Conservation (phyloP, 2,888 invertebrate species). For the Clivina fossor region DNA sequence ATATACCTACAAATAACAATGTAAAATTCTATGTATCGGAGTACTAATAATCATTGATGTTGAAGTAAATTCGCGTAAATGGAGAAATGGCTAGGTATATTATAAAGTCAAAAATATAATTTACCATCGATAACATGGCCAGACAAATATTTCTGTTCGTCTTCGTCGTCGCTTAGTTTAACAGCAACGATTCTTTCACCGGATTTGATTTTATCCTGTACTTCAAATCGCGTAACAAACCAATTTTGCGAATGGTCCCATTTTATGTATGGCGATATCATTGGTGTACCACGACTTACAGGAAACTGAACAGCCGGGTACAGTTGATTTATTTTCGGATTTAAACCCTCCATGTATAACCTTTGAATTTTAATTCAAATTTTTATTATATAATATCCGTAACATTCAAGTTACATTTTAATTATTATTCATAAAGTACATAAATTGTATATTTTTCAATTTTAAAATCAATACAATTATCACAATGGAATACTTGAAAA, state of each 20-base stretch:
- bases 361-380: too few species aligned
- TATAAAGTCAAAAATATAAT: too few species aligned
- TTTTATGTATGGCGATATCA: conserved; percentile 78
- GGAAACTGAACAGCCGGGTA: conserved; percentile 79
- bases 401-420: not conserved
- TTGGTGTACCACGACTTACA: conserved; percentile 82
- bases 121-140: conserved; percentile 86
- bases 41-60: too few species aligned
- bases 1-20: too few species aligned
- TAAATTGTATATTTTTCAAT: too few species aligned
- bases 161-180: conserved; percentile 65
- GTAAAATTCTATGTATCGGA: too few species aligned
- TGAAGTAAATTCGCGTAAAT: too few species aligned
- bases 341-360: conserved; percentile 75
- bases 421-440: not conserved
- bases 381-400: too few species aligned
- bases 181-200: conserved; percentile 66
- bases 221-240: conserved; percentile 69
- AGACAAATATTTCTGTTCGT: conserved; percentile 69
- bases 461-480: too few species aligned
- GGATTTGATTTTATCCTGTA: conserved; percentile 67
- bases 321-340: conserved; percentile 72
- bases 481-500: too few species aligned
- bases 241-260: conserved; percentile 86
- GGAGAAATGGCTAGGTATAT: too few species aligned